Evolutionary conservation across 35 echinoderm and acorn worm genomes (phyloP).

Genomic region (Diadema setosum): DNA sequence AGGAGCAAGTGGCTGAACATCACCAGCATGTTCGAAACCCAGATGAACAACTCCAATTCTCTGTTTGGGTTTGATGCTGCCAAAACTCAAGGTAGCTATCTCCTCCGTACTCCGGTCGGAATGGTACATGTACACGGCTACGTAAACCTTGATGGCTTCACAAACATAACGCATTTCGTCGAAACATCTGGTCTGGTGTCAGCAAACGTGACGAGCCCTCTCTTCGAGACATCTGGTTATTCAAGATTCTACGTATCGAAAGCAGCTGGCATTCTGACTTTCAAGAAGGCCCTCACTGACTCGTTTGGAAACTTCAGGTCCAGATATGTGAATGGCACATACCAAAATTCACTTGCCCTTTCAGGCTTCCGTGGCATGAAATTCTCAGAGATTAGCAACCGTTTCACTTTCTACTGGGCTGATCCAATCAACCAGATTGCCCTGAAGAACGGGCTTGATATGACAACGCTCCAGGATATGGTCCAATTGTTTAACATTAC

Average conservation of each 20-base stretch:
- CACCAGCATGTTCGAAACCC: background rate
- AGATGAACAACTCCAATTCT: background rate
- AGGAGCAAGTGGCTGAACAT: background rate
- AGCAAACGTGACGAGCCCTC: constrained; percentile 22
- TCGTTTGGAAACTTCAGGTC: background rate
- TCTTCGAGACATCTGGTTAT: constrained; percentile 22
- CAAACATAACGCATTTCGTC: background rate
- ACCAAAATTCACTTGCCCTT: background rate
- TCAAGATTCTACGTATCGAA: background rate
- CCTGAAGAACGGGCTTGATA: background rate
- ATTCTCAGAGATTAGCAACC: background rate
- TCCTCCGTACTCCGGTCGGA: background rate
- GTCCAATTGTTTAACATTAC: background rate
- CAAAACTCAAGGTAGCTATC: background rate
- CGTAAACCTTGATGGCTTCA: background rate
- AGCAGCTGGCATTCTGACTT: constrained; percentile 15
- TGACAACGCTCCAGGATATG: constrained; percentile 21
- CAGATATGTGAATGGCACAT: background rate
- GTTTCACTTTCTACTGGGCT: background rate
- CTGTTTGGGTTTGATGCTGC: background rate
- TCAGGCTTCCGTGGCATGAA: background rate
- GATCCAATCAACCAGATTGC: background rate
- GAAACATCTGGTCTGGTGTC: background rate
- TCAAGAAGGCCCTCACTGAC: background rate
- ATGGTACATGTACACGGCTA: background rate